phyloP scores from a whole-genome alignment of 2,888 invertebrate species.

The Gastracanthus pulcherrimus region DNA sequence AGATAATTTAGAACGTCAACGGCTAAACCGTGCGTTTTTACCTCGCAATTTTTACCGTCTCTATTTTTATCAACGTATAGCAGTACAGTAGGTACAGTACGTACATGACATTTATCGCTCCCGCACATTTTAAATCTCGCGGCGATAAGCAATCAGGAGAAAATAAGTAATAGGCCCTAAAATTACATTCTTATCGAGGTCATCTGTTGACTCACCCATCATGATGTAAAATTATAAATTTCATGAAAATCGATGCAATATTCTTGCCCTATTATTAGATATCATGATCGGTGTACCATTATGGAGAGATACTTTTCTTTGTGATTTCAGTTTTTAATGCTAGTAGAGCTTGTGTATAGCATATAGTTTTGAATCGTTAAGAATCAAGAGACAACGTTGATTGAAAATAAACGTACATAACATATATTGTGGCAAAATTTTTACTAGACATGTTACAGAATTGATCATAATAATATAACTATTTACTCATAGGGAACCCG shows the following conservation, averaged over 20 bases:
- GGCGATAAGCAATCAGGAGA: slow-evolving; percentile 12
- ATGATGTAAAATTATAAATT: neutral
- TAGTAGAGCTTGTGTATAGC: too few relatives aligned
- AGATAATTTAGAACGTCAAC: too few relatives aligned
- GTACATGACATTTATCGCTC: neutral
- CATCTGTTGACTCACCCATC: neutral
- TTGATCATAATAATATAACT: too few relatives aligned
- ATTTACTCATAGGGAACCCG: too few relatives aligned
- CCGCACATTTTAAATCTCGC: slow-evolving; percentile 26
- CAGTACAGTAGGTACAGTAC: neutral
- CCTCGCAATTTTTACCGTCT: neutral
- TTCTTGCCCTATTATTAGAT: neutral
- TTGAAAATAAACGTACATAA: too few relatives aligned
- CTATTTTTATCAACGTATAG: neutral
- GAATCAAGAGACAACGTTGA: too few relatives aligned
- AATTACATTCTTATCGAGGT: slow-evolving; percentile 7
- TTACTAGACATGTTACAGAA: too few relatives aligned
- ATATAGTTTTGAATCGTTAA: too few relatives aligned
- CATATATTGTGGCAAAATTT: too few relatives aligned
- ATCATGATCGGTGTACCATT: neutral
- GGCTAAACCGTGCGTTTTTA: too few relatives aligned
- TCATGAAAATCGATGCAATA: neutral
- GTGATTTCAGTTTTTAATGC: too few relatives aligned
- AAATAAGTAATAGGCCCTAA: slow-evolving; percentile 22
- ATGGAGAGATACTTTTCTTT: neutral